These are phyloP conservation scores for Philopedon plagiatum DNA, from an alignment of 2,888 invertebrate species.

Conservation along the genomic window DNA sequence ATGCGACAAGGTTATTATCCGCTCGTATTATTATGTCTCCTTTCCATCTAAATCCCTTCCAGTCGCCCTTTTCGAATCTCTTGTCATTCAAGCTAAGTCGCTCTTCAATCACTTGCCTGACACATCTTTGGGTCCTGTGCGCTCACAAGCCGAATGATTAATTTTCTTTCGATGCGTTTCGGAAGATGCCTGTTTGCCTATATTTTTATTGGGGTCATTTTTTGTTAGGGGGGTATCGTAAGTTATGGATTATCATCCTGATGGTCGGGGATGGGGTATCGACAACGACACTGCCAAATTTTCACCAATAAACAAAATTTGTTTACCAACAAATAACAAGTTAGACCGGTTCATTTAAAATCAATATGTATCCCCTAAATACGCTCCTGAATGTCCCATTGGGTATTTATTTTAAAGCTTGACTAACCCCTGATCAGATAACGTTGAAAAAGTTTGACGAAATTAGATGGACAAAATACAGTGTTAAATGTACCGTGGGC, in stretches of 20 bases:
- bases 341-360: too few relatives aligned
- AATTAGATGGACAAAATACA: too few relatives aligned
- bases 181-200: slow-evolving; percentile 41
- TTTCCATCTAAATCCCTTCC: neutral
- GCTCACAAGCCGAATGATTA: slow-evolving; percentile 41
- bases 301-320: too few relatives aligned
- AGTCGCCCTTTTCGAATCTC: slow-evolving; percentile 30
- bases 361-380: too few relatives aligned
- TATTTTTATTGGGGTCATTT: slow-evolving; percentile 44
- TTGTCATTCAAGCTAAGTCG: slow-evolving; percentile 46
- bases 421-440: too few relatives aligned
- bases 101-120: slow-evolving; percentile 37
- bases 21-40: slow-evolving; percentile 38
- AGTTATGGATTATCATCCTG: slow-evolving; percentile 29
- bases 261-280: too few relatives aligned
- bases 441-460: too few relatives aligned
- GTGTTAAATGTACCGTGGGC: too few relatives aligned
- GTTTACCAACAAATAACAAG: too few relatives aligned
- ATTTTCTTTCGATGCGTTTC: slow-evolving; percentile 43
- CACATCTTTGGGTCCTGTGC: slow-evolving; percentile 30
- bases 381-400: too few relatives aligned
- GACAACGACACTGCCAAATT: too few relatives aligned
- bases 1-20: slow-evolving; percentile 33
- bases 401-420: too few relatives aligned
- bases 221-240: slow-evolving; percentile 3